These are phyloP conservation scores for Scolanthus callimorphus DNA, from an alignment of 92 coral and sea anemone genomes.

Conservation along the genomic window DNA sequence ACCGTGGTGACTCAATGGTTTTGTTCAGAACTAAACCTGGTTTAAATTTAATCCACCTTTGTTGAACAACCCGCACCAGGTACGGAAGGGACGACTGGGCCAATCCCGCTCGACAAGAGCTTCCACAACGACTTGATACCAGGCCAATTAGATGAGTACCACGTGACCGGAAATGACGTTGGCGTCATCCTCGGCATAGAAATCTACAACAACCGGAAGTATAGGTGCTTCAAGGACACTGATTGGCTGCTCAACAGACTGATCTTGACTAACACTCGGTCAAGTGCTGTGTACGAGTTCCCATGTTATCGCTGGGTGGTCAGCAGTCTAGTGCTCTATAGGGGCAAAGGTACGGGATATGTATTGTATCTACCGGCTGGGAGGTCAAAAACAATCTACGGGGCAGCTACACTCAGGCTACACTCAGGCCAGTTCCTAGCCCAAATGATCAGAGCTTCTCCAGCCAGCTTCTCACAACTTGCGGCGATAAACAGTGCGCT, in stretches of 20 bases:
- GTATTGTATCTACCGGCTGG: too few relatives aligned
- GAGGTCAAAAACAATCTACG: too few relatives aligned
- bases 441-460: too few relatives aligned
- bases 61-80: too few relatives aligned
- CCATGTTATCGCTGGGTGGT: slow-evolving; percentile 79
- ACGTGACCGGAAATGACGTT: slow-evolving; percentile 48
- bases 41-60: too few relatives aligned
- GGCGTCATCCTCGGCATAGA: slow-evolving; percentile 54
- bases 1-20: too few relatives aligned
- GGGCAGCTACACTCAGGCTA: too few relatives aligned
- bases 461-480: too few relatives aligned
- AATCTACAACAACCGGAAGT: slow-evolving; percentile 20
- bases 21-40: too few relatives aligned
- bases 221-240: slow-evolving; percentile 1
- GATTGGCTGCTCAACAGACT: slow-evolving; percentile 70
- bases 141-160: slow-evolving; percentile 63
- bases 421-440: too few relatives aligned
- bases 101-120: slow-evolving; percentile 52
- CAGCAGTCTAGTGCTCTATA: slow-evolving; percentile 14
- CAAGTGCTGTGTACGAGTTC: slow-evolving; percentile 30
- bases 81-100: slow-evolving; percentile 51
- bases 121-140: slow-evolving; percentile 74
- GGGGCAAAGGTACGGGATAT: slow-evolving; percentile 58
- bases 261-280: slow-evolving; percentile 15
- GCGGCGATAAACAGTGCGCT: too few relatives aligned